Evolutionary conservation across 1,140 invertebrate species (phyloP), one percentile per base, ranked within the genome.

Genomic region (Brachionus rotundiformis): DNA sequence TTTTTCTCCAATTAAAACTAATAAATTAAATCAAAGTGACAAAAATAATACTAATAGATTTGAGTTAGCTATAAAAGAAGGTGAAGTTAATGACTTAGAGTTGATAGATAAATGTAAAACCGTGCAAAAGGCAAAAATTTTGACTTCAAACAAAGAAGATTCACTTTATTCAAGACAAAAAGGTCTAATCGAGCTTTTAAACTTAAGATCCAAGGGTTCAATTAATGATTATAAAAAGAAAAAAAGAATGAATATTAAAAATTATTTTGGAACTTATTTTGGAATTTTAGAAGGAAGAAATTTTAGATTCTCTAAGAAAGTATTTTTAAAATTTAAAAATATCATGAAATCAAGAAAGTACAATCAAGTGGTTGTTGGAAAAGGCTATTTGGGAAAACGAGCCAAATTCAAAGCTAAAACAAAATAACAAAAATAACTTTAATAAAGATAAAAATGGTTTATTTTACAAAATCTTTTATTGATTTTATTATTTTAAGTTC

Each of bases 391-490:
- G 11, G 25, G 25, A 13, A 63, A 63, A 63, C 29, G 25, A 63
- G n/a, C 10, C 13, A 63, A 63, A 63, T 13, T 31, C 3, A 29
- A 63, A n/a, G 7, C n/a, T 8, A 63, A 63, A 63, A 63, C 19
- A 29, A 63, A 31, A 31, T 6, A 63, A 63, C 29, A 63, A 63
- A 8, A 63, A 16, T 63, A 63, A 13, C 25, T 29, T n/a, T n/a
- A n/a, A n/a, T n/a, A n/a, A n/a, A 4, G 2, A 29, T 71, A 25
- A 27, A 11, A 11, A 65, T 6, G n/a, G 6, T 73, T 73, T 73
- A 73, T 73, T 73, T 73, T 19, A 73, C 10, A 73, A 44, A 73
- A 23, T 73, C 68, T 73, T 73, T 73, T 41, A 73, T 73, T 44
- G 68, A 44, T 73, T 73, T 73, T 10, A 73, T 44, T 25, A 73